phyloP scores from a whole-genome alignment of 1,140 invertebrate species.

The Drosophila carrolli region DNA sequence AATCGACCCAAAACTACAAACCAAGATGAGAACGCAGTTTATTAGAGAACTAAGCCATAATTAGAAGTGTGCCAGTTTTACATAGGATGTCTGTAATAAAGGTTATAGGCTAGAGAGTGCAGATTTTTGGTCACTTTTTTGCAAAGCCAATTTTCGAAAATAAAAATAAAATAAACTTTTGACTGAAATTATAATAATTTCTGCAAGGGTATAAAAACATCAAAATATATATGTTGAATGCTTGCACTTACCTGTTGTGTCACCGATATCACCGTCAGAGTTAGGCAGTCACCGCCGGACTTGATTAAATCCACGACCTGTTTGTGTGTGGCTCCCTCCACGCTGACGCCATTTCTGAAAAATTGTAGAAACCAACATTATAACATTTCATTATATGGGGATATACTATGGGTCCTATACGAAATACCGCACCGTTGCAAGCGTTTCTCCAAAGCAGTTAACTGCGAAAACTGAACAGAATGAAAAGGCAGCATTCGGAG shows the following conservation, averaged over 20 bases:
- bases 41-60: no score
- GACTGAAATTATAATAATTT: no score
- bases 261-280: slow-evolving; percentile 97
- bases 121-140: no score
- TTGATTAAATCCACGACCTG: slow-evolving; percentile 99
- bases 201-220: no score
- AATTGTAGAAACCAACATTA: not conserved
- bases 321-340: slow-evolving; percentile 99
- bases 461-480: slow-evolving; percentile 63
- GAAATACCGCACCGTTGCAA: slow-evolving; percentile 51
- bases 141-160: no score
- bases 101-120: no score
- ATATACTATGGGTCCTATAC: not conserved
- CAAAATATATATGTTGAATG: no score
- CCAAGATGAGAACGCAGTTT: no score
- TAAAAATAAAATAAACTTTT: no score
- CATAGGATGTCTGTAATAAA: no score
- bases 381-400: not conserved
- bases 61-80: no score
- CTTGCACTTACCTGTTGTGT: slow-evolving; percentile 87
- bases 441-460: slow-evolving; percentile 57
- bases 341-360: slow-evolving; percentile 97
- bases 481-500: slow-evolving; percentile 72
- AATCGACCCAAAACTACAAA: no score
- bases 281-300: slow-evolving; percentile 98